A percentile compares a stretch with the other conserved stretches of the same genome.
These are phyloP conservation scores for Sarcophaga caerulescens DNA, from an alignment of 2,888 invertebrate species.

Conservation along the genomic window DNA sequence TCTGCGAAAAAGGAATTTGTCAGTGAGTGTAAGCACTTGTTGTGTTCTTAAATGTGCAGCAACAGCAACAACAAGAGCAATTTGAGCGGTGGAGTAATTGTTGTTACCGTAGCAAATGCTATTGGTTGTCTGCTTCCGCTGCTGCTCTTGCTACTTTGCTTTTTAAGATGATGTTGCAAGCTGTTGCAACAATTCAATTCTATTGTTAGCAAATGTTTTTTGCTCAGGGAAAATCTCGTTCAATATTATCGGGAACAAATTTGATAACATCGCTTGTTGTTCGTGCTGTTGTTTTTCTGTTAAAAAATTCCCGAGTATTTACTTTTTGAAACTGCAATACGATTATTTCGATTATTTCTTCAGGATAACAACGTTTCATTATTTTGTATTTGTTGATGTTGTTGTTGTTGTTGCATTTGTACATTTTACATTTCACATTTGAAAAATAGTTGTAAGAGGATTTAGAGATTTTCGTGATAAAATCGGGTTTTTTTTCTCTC, in stretches of 20 bases:
- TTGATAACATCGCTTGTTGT: not conserved
- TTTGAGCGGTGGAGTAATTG: not conserved
- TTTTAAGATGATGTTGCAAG: not conserved
- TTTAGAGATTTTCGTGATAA: slow-evolving; percentile 33
- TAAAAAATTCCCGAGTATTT: too few relatives aligned
- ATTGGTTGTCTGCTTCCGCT: not conserved
- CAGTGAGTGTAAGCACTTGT: not conserved
- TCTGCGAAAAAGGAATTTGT: slow-evolving; percentile 21
- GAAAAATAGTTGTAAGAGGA: slow-evolving; percentile 32
- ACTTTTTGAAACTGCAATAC: not conserved
- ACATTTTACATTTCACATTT: not conserved
- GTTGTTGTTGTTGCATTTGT: not conserved
- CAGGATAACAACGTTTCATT: not conserved
- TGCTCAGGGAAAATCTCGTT: not conserved
- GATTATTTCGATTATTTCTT: not conserved
- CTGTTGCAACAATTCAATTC: not conserved
- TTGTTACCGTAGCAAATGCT: too few relatives aligned
- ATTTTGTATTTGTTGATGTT: not conserved
- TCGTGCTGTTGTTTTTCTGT: not conserved
- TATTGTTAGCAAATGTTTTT: not conserved
- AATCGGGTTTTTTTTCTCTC: not conserved
- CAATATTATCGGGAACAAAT: not conserved
- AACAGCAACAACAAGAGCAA: not conserved
- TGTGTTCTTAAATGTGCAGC: not conserved
- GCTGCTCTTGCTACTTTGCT: too few relatives aligned